Percentiles rank a stretch among this genome's conserved stretches.
These are phyloP conservation scores for Ctenicera cuprea DNA, from an alignment of 2,888 invertebrate genomes.

Conservation along the genomic window DNA sequence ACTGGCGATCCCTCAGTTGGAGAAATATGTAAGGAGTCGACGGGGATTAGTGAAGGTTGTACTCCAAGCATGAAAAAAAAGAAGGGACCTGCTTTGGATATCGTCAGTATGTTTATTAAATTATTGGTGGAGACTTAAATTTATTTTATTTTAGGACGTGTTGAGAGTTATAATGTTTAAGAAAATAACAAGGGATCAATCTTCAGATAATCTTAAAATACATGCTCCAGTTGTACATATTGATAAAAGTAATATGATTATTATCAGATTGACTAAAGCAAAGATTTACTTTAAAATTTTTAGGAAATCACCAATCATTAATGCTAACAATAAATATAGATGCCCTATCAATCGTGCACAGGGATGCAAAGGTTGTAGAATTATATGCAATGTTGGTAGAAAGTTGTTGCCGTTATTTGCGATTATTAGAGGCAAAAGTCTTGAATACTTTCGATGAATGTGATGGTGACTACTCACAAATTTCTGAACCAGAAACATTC, in stretches of 20 bases:
- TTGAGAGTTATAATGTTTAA: conserved; percentile 78
- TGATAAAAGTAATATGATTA: conserved; percentile 76
- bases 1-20: conserved; percentile 75
- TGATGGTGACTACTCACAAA: conserved; percentile 57
- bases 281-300: conserved; percentile 51
- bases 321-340: conserved; percentile 82
- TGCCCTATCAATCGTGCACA: conserved; percentile 82
- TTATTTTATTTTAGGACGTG: conserved; percentile 73
- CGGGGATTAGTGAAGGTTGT: conserved; percentile 60
- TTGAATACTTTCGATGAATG: conserved; percentile 74
- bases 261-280: neutral
- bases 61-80: conserved; percentile 64
- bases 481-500: conserved; percentile 78
- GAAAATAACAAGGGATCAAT: conserved; percentile 77
- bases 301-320: conserved; percentile 71
- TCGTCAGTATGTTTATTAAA: conserved; percentile 49
- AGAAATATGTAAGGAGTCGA: conserved; percentile 69
- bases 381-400: conserved; percentile 85
- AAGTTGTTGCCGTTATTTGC: conserved; percentile 82
- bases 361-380: conserved; percentile 78
- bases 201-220: conserved; percentile 69
- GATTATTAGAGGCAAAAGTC: conserved; percentile 79
- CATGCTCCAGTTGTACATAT: conserved; percentile 77
- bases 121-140: conserved; percentile 9
- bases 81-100: conserved; percentile 52